These are phyloP conservation scores for Hormaphis cornu DNA, from an alignment of 1,140 invertebrate species.

Conservation along the genomic window DNA sequence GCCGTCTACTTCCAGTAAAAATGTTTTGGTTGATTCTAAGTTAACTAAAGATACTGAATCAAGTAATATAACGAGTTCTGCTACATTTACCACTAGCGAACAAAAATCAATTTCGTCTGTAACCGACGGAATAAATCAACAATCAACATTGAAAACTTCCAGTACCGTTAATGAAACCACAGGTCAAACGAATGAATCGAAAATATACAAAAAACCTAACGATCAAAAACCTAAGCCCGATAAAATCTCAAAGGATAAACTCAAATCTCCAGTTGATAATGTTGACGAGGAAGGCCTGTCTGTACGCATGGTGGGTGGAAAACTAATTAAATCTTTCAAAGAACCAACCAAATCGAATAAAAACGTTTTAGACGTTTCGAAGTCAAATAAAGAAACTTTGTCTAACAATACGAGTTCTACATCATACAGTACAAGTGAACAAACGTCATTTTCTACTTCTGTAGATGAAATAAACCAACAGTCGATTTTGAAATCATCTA, in stretches of 20 bases:
- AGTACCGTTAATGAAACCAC: too few species aligned
- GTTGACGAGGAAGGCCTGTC: background rate
- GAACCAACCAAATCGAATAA: background rate
- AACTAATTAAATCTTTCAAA: background rate
- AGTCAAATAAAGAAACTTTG: background rate
- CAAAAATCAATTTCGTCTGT: background rate
- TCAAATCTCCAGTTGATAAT: background rate
- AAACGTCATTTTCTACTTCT: background rate
- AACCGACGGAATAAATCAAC: background rate
- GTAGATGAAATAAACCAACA: too few species aligned
- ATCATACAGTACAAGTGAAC: background rate
- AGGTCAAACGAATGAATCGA: background rate
- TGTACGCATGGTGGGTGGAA: slow-evolving; percentile 3
- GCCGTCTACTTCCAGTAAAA: background rate
- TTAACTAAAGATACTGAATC: background rate
- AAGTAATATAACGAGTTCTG: background rate
- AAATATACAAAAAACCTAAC: background rate
- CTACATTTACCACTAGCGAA: background rate
- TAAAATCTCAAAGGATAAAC: background rate
- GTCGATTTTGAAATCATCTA: too few species aligned
- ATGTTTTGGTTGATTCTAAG: background rate
- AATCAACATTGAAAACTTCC: background rate
- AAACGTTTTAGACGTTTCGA: background rate
- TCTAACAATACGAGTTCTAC: background rate
- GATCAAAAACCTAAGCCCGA: background rate